A percentile compares a stretch with the other conserved stretches of the same genome.
Evolutionary conservation across 1,140 invertebrate species (phyloP).

Genomic region (Musca domestica): DNA sequence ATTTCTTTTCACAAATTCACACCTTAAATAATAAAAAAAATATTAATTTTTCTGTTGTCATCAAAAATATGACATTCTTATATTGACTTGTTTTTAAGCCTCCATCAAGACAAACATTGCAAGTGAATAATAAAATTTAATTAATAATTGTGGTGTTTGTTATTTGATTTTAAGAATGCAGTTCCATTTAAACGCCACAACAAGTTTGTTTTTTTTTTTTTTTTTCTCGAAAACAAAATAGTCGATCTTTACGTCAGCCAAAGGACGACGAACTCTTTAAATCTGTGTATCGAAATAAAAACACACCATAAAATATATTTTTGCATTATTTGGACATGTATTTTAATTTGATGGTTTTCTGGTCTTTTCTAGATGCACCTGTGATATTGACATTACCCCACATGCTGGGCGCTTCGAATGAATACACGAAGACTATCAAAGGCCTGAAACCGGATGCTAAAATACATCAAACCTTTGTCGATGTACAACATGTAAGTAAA

Average conservation of each 20-base stretch:
- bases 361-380: slow-evolving; percentile 54
- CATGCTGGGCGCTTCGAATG: slow-evolving; percentile 59
- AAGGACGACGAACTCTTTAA: not conserved
- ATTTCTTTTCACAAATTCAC: no score
- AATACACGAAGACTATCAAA: slow-evolving; percentile 55
- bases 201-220: no score
- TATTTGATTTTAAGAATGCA: no score
- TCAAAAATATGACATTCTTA: no score
- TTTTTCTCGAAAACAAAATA: no score
- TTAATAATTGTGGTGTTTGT: no score
- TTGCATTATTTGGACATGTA: not conserved
- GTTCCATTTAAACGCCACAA: not conserved
- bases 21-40: no score
- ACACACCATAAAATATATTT: not conserved
- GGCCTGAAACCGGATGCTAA: slow-evolving; percentile 59
- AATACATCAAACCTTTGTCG: slow-evolving; percentile 60
- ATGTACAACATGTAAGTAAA: slow-evolving; percentile 61
- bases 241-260: no score
- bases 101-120: no score
- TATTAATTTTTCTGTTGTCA: no score
- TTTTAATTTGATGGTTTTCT: not conserved
- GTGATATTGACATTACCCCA: slow-evolving; percentile 62
- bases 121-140: no score
- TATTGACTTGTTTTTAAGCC: no score
- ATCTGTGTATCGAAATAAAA: not conserved